Conservation (phyloP, 2,797 vertebrate species). For the Prionace glauca region DNA sequence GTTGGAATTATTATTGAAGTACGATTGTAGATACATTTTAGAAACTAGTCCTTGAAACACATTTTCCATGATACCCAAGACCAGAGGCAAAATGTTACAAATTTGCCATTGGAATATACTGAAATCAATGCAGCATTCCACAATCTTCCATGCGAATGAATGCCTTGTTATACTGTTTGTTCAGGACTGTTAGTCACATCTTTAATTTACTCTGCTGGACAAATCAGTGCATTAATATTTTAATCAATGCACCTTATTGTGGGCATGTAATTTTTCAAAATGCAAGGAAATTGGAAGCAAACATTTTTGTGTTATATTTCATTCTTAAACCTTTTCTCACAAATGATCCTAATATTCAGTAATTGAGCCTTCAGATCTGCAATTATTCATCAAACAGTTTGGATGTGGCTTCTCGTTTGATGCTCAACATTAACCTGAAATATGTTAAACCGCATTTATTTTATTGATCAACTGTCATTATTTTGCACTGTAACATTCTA, state of each 20-base stretch:
- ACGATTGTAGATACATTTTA: background rate
- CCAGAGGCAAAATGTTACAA: background rate
- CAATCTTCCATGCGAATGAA: background rate
- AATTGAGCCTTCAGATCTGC: background rate
- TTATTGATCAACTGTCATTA: background rate
- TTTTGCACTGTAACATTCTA: background rate
- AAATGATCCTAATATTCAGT: background rate
- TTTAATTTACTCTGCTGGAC: background rate
- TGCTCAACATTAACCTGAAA: background rate
- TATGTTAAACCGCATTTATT: background rate
- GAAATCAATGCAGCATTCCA: background rate
- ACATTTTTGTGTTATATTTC: background rate
- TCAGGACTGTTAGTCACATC: background rate
- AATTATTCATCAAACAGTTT: slow-evolving; percentile 8
- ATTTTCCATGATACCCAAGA: background rate
- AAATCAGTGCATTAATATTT: background rate
- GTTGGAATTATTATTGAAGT: background rate
- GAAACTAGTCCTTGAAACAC: slow-evolving; percentile 10
- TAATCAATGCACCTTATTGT: background rate
- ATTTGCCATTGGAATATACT: background rate
- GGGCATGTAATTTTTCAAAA: background rate
- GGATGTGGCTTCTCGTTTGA: background rate
- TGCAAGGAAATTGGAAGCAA: background rate
- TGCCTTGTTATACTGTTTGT: background rate
- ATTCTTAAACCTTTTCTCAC: background rate